Evolutionary conservation across 1,140 invertebrate genomes (phyloP).

Genomic region (Diuraphis noxia): DNA sequence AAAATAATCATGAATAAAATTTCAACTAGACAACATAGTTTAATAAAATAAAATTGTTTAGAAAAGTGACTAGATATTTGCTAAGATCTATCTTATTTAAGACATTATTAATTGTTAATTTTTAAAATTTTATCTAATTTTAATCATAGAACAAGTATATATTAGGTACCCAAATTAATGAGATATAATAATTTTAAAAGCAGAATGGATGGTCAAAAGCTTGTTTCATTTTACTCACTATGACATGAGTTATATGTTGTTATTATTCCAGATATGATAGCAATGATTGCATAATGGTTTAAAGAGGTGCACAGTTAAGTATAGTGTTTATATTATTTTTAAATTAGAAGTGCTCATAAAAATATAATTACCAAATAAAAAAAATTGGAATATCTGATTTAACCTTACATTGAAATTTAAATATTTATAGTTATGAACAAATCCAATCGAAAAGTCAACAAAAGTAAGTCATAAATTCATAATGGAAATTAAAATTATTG

Average conservation of each 20-base stretch:
- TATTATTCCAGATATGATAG: not conserved
- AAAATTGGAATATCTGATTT: not conserved
- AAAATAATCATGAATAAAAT: slow-evolving; percentile 26
- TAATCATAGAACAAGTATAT: not conserved
- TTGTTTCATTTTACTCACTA: not conserved
- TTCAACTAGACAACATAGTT: slow-evolving; percentile 3
- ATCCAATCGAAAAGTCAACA: not conserved
- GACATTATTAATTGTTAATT: not conserved
- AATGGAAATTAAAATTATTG: not conserved
- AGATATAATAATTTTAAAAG: not conserved
- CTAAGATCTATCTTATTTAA: not conserved
- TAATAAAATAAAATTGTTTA: not conserved
- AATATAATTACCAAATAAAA: not conserved
- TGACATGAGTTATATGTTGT: not conserved
- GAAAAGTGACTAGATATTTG: slow-evolving; percentile 38
- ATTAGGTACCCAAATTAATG: not conserved
- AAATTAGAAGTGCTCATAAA: not conserved
- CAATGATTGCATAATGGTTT: not conserved
- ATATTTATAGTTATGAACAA: not conserved
- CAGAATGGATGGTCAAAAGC: not conserved
- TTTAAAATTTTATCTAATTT: slow-evolving; percentile 6
- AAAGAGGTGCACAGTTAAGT: not conserved
- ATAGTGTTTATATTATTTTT: not conserved
- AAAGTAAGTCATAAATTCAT: not conserved
- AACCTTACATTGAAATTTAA: not conserved